A percentile compares a stretch with the other conserved stretches of the same genome.
phyloP scores from a whole-genome alignment of 2,888 invertebrate species.

The Neuroscelio doddi region DNA sequence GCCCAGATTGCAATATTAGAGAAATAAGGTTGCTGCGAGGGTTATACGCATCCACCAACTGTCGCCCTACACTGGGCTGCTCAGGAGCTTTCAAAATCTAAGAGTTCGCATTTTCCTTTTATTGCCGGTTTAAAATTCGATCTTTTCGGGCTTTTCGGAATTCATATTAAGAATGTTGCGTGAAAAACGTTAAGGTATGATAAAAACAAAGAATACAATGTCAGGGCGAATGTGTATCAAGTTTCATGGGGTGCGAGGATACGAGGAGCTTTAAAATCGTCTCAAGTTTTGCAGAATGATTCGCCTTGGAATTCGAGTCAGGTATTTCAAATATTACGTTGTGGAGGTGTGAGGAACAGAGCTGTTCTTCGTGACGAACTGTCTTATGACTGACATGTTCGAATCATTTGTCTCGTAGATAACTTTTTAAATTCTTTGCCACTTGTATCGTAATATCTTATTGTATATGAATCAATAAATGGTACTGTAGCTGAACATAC shows the following conservation, averaged over 20 bases:
- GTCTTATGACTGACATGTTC: constrained; percentile 53
- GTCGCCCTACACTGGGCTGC: constrained; percentile 56
- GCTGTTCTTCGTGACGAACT: constrained; percentile 50
- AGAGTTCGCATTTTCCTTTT: constrained; percentile 67
- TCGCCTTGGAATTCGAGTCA: constrained; percentile 63
- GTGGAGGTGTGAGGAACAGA: constrained; percentile 8
- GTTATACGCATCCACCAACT: constrained; percentile 68
- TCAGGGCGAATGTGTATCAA: constrained; percentile 25
- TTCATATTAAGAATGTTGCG: constrained; percentile 51
- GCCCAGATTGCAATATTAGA: constrained; percentile 66
- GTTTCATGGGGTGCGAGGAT: constrained; percentile 40
- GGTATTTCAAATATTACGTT: constrained; percentile 57
- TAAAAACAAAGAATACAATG: constrained; percentile 26
- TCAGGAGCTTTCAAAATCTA: constrained; percentile 60
- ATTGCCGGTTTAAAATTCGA: constrained; percentile 70
- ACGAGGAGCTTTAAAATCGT: constrained; percentile 62
- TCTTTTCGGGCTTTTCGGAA: constrained; percentile 54
- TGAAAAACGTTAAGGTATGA: constrained; percentile 51
- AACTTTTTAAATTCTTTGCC: constrained; percentile 49
- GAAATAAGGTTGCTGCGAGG: constrained; percentile 60
- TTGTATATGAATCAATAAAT: background rate
- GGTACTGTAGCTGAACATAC: too few species aligned
- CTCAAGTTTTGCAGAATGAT: constrained; percentile 51
- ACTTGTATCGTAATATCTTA: background rate
- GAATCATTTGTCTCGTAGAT: constrained; percentile 61